Evolutionary conservation across 2,113 vertebrate species (phyloP).

Genomic region (Bucco capensis): DNA sequence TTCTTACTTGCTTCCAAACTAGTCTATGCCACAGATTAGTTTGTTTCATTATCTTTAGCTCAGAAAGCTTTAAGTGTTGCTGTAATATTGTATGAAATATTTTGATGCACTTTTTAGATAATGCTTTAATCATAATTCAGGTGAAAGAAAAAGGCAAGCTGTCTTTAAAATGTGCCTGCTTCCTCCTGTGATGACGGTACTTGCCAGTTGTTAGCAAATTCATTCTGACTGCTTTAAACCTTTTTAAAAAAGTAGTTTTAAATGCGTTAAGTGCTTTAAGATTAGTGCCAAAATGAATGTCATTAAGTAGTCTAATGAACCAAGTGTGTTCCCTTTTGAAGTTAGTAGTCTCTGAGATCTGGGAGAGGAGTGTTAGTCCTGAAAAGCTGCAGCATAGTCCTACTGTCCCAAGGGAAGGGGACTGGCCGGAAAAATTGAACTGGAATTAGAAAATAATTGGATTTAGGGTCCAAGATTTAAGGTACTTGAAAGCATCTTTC

Average conservation of each 20-base stretch:
- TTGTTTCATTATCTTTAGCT: neutral
- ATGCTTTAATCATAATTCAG: neutral
- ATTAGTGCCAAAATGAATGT: neutral
- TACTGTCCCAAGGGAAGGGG: neutral
- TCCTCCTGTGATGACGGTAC: neutral
- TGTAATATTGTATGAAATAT: neutral
- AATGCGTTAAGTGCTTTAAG: neutral
- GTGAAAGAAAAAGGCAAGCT: neutral
- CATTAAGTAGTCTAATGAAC: neutral
- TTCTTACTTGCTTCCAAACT: neutral
- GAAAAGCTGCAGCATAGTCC: neutral
- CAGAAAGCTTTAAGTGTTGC: neutral
- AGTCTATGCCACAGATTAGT: neutral
- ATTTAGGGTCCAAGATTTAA: neutral
- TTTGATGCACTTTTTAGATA: neutral
- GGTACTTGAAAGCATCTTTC: neutral
- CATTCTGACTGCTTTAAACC: neutral
- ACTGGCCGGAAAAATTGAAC: neutral
- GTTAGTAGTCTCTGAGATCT: neutral
- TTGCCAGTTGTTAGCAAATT: neutral
- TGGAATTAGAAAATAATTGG: neutral
- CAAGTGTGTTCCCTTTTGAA: neutral
- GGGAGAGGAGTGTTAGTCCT: neutral
- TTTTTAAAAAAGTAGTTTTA: neutral
- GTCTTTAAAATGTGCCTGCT: neutral